Conservation (phyloP, 2,113 vertebrate genomes). For the Neogobius melanostomus region DNA sequence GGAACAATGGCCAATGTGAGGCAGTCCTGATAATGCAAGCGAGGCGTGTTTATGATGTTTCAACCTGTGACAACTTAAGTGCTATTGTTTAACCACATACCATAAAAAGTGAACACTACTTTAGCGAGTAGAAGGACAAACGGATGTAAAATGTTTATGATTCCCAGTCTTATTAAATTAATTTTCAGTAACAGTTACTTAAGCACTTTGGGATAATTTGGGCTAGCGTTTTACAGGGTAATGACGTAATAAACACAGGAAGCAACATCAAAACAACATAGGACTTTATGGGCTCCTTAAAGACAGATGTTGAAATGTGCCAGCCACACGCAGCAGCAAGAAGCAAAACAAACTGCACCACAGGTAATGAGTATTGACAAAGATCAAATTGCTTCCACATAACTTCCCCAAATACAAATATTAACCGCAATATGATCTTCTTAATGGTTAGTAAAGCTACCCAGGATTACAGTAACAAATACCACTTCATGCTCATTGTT, state of each 20-base stretch:
- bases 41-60: slow-evolving; percentile 11
- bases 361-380: not conserved
- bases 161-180: not conserved
- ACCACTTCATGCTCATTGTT: no score
- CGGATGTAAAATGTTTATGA: not conserved
- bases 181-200: not conserved
- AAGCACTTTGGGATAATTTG: not conserved
- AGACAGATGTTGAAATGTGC: slow-evolving; percentile 3
- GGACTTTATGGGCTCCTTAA: slow-evolving; percentile 1
- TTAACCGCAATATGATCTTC: not conserved
- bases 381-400: not conserved
- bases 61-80: not conserved
- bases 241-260: slow-evolving; percentile 4
- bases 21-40: slow-evolving; percentile 23
- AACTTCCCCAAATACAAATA: not conserved
- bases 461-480: no score
- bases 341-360: not conserved
- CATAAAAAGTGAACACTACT: not conserved
- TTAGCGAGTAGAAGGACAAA: not conserved
- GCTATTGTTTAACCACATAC: not conserved
- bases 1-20: slow-evolving; percentile 43
- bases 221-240: not conserved
- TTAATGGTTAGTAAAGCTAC: no score
- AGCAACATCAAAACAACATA: not conserved
- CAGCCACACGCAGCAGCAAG: not conserved